Percentiles rank a stretch among this genome's conserved stretches.
These are phyloP conservation scores for Holocentrus rufus DNA, from an alignment of 2,797 vertebrate genomes.

Conservation along the genomic window DNA sequence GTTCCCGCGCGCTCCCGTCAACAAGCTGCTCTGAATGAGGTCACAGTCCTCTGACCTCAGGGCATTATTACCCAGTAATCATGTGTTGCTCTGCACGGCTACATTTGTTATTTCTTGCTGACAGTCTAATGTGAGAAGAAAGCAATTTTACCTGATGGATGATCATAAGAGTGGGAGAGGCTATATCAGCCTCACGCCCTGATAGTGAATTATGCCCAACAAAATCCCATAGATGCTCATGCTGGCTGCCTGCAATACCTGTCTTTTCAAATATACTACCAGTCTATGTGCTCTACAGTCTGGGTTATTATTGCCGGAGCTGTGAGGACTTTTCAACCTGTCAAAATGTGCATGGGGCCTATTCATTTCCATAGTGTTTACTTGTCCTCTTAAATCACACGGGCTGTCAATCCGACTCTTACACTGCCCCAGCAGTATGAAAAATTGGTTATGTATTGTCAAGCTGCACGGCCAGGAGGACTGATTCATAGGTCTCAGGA, in stretches of 20 bases:
- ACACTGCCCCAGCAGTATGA: constrained; percentile 36
- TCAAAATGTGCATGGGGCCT: constrained; percentile 44
- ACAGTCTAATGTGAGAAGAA: constrained; percentile 74
- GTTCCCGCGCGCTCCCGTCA: constrained; percentile 42
- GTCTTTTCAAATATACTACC: constrained; percentile 48
- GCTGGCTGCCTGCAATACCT: constrained; percentile 42
- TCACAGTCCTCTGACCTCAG: constrained; percentile 65
- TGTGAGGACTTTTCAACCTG: constrained; percentile 49
- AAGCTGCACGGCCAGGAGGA: constrained; percentile 12
- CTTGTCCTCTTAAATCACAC: constrained; percentile 65
- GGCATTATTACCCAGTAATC: constrained; percentile 77
- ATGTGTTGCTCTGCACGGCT: constrained; percentile 69
- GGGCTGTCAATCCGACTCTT: constrained; percentile 40
- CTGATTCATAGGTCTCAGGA: constrained; percentile 61
- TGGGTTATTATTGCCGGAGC: constrained; percentile 45
- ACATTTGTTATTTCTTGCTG: constrained; percentile 77
- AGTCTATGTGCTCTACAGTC: constrained; percentile 25
- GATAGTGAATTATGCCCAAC: constrained; percentile 70
- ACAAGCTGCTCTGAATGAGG: constrained; percentile 57
- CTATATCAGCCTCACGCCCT: constrained; percentile 60
- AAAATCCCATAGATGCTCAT: constrained; percentile 51
- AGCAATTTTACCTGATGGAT: constrained; percentile 79
- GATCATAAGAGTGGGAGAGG: constrained; percentile 63
- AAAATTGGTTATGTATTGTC: constrained; percentile 62
- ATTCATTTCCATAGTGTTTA: constrained; percentile 63